These are phyloP conservation scores for Meghimatium bilineatum DNA, from an alignment of 2,888 invertebrate species.

Conservation along the genomic window DNA sequence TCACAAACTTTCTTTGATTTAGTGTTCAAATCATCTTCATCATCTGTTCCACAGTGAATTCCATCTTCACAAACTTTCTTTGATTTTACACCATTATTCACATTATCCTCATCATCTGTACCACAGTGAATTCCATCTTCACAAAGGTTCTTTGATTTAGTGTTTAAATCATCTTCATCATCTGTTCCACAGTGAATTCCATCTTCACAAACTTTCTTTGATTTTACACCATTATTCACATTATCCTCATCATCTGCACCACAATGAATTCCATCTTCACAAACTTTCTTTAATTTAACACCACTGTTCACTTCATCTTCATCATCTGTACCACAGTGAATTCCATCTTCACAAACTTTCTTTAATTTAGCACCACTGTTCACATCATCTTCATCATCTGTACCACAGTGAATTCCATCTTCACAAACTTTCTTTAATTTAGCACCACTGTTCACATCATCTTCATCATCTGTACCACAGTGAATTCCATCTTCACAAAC, in stretches of 20 bases:
- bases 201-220: conserved; percentile 45
- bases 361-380: conserved; percentile 27
- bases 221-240: not conserved
- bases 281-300: conserved; percentile 40
- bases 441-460: conserved; percentile 48
- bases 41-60: conserved; percentile 56
- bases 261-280: conserved; percentile 60
- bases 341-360: conserved; percentile 57
- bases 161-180: conserved; percentile 51
- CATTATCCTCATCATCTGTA: conserved; percentile 52
- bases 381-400: conserved; percentile 54
- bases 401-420: conserved; percentile 58
- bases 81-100: conserved; percentile 48
- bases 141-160: conserved; percentile 45
- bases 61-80: conserved; percentile 56
- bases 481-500: conserved; percentile 58
- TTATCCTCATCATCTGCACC: conserved; percentile 55
- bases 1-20: conserved; percentile 43
- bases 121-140: conserved; percentile 57
- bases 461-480: conserved; percentile 55
- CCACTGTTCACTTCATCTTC: conserved; percentile 46
- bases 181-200: conserved; percentile 50
- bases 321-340: conserved; percentile 56
- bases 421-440: conserved; percentile 49
- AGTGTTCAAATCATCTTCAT: conserved; percentile 44